Base-by-base conservation (phyloP, 2,888 invertebrate species). In the Ectobius pallidus region DNA sequence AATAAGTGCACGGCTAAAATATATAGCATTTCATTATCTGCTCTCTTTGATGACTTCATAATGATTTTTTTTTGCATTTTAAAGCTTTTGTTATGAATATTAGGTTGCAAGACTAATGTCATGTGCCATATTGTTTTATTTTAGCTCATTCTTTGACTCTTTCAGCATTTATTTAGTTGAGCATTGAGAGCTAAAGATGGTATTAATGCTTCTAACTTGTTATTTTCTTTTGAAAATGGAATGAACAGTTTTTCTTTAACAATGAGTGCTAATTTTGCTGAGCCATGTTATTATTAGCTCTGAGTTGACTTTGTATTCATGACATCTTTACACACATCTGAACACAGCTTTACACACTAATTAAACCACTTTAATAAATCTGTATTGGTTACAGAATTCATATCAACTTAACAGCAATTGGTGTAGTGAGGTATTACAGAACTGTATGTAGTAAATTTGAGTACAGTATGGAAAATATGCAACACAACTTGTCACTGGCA, bases 231-330 rank as follows among this genome's bases (percentile, higher is more conserved):
- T 46, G 7, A 46, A 46, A 46, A 11, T 58, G 58, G 58, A 30
- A 58, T 58, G 58, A 58, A 30, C 14, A 58, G 3, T 1, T 1
- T 20, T 58, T 58, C 7, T 58, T 58, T 22, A 25, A 27, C 22
- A 22, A n/a, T 58, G 25, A 30, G 14, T 58, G 58, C 30, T 30
- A 11, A n/a, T 58, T 58, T n/a, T n/a, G 14, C 30, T 16, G 3
- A 58, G 30, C 16, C 30, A 27, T 16, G 25, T 30, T 55, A n/a
- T 58, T 3, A 32, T 58, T n/a, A 30, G 2, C 32, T 32, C n/a
- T 58, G 27, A 58, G 30, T 30, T 58, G 30, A 52, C 22, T 30
- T 58, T 58, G 58, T 30, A 58, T 58, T 30, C n/a, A n/a, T 42
- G 67, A 63, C n/a, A 39, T 62, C 16, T 32, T 34, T 9, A 32